Base-by-base conservation (phyloP, 2,888 invertebrate genomes). In the Apodemia hepburni region DNA sequence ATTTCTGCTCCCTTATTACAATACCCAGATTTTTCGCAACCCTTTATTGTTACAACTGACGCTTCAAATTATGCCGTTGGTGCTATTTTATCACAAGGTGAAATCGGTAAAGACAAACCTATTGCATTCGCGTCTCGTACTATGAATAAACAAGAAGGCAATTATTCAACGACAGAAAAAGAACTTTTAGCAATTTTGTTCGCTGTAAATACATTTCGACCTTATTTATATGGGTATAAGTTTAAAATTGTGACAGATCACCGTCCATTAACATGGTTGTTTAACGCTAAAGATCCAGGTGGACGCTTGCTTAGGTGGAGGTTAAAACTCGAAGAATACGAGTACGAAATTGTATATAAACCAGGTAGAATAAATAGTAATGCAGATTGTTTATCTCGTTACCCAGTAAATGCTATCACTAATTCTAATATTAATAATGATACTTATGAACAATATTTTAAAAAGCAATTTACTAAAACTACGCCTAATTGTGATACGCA, bases 371-470 rank as follows among this genome's bases (percentile, higher is more conserved):
- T 42, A n/a, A 42, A 42, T 15, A 4, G 1, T n/a, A 42, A 42
- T 6, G 42, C 42, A 15, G 42, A 42, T 4, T 3, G 9, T 6
- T 3, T 49, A 4, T 49, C 49, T 49, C 49, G 49, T 18, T 3
- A 49, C 18, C 49, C 49, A 49, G 49, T 49, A 2, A 49, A 49
- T 4, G 49, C 49, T 3, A 49, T 49, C 7, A 49, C 49, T 18
- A 2, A 49, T 4, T 3, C 49, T 49, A 49, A 49, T 3, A 18
- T 49, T 11, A 49, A 49, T 49, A 49, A 49, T 2, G 5, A 3
- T 33, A 15, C 58, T 9, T 58, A 58, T 38, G 58, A 58, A 38
- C 33, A 38, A 58, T 58, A 3, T 11, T 58, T 35, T 2, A 49
- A 49, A 49, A 49, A 49, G 3, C 49, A 49, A 18, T 35, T 35